Conservation (phyloP, 2,113 vertebrate species). For the Anseranas semipalmata region DNA sequence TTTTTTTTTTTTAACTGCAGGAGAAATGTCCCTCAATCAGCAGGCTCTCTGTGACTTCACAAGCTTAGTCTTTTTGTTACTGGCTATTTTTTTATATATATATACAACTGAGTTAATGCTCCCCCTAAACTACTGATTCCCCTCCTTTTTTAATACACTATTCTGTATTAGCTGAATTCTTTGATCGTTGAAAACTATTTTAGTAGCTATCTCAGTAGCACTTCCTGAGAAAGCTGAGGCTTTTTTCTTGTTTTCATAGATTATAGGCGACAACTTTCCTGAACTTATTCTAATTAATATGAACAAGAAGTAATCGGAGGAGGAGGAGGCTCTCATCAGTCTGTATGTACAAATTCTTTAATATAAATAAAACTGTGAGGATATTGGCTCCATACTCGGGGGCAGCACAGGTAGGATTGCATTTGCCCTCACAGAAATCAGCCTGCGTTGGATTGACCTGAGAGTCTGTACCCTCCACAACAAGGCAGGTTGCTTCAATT, state of each 20-base stretch:
- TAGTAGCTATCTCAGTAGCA: neutral
- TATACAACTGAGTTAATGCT: neutral
- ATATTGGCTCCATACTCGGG: neutral
- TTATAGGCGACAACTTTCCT: neutral
- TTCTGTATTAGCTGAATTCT: neutral
- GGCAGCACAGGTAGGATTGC: neutral
- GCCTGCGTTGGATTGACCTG: neutral
- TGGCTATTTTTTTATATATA: neutral
- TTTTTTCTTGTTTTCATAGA: neutral
- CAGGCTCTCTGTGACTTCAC: neutral
- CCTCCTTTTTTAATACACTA: neutral
- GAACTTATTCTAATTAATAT: neutral
- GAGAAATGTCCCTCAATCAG: neutral
- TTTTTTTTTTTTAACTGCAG: neutral
- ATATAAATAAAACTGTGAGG: neutral
- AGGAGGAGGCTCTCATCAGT: neutral
- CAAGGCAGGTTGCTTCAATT: neutral
- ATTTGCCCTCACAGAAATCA: neutral
- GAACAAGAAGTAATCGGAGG: neutral
- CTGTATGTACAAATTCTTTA: neutral
- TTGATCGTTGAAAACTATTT: neutral
- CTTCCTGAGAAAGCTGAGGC: neutral
- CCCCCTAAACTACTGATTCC: neutral
- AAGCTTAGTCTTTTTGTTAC: neutral
- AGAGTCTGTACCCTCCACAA: accelerated